phyloP scores from a whole-genome alignment of 2,797 vertebrate genomes.

The Esox lucius region DNA sequence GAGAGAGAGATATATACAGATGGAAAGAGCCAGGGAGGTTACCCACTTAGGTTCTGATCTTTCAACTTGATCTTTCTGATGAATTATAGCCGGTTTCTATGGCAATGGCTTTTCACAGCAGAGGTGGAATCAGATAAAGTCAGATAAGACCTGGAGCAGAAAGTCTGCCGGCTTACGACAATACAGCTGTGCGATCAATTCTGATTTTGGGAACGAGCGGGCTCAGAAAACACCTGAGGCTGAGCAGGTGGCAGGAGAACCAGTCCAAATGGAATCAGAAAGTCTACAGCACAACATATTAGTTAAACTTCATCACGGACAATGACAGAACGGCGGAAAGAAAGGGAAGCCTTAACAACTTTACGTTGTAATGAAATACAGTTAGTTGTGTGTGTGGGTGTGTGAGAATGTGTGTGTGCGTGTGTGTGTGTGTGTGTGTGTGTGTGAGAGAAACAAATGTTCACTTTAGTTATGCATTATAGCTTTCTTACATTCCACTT shows the following conservation, averaged over 20 bases:
- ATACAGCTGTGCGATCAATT: constrained; percentile 28
- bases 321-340: too few relatives aligned
- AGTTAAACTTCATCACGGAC: too few relatives aligned
- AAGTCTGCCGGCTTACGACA: constrained; percentile 6
- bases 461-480: too few relatives aligned
- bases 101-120: constrained; percentile 36
- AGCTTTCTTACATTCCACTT: too few relatives aligned
- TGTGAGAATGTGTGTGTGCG: too few relatives aligned
- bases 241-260: background rate
- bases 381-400: too few relatives aligned
- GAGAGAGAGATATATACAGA: too few relatives aligned
- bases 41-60: constrained; percentile 28
- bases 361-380: too few relatives aligned
- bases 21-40: background rate
- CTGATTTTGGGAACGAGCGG: background rate
- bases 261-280: background rate
- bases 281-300: background rate
- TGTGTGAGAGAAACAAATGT: too few relatives aligned
- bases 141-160: background rate
- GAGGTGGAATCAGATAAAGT: constrained; percentile 39
- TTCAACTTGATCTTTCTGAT: constrained; percentile 39
- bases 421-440: too few relatives aligned
- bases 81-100: constrained; percentile 44
- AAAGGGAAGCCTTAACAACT: too few relatives aligned
- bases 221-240: background rate